These are phyloP conservation scores for Solea solea DNA, from an alignment of 2,113 vertebrate genomes.

Conservation along the genomic window DNA sequence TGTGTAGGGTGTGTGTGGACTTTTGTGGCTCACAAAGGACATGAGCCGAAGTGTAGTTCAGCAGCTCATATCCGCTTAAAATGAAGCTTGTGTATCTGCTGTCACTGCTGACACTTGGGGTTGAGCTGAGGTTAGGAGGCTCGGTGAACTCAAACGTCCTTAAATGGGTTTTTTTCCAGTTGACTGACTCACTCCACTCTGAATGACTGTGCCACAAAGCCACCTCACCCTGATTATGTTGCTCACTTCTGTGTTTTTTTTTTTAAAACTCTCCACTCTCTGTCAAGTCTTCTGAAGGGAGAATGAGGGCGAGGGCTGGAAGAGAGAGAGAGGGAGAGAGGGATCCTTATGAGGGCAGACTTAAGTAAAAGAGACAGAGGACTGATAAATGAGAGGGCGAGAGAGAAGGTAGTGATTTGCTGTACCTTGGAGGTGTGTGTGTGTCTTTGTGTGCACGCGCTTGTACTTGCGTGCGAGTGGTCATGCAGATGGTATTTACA, in stretches of 20 bases:
- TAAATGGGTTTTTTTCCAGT: slow-evolving; percentile 18
- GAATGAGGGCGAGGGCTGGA: not conserved
- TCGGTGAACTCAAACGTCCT: slow-evolving; percentile 16
- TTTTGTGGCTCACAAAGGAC: slow-evolving; percentile 27
- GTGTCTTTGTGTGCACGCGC: not conserved
- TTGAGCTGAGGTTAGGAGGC: not conserved
- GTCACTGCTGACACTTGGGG: slow-evolving; percentile 11
- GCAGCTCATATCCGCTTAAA: slow-evolving; percentile 34
- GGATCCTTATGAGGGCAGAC: slow-evolving; percentile 11
- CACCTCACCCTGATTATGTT: not conserved
- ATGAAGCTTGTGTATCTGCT: slow-evolving; percentile 33
- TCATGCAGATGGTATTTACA: slow-evolving; percentile 71
- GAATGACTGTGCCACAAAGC: not conserved
- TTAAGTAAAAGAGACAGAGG: slow-evolving; percentile 14
- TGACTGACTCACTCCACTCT: slow-evolving; percentile 24
- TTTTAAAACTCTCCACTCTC: not conserved
- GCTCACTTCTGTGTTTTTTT: not conserved
- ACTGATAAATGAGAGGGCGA: slow-evolving; percentile 54
- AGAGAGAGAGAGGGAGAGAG: not conserved
- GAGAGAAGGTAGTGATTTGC: slow-evolving; percentile 49
- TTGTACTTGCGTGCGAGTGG: slow-evolving; percentile 23
- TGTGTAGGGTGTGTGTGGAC: slow-evolving; percentile 15
- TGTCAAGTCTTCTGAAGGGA: slow-evolving; percentile 17
- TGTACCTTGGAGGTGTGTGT: slow-evolving; percentile 26
- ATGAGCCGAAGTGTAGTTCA: slow-evolving; percentile 20